phyloP scores from a whole-genome alignment of 2,888 invertebrate species.

The Rhabditoides inermis region DNA sequence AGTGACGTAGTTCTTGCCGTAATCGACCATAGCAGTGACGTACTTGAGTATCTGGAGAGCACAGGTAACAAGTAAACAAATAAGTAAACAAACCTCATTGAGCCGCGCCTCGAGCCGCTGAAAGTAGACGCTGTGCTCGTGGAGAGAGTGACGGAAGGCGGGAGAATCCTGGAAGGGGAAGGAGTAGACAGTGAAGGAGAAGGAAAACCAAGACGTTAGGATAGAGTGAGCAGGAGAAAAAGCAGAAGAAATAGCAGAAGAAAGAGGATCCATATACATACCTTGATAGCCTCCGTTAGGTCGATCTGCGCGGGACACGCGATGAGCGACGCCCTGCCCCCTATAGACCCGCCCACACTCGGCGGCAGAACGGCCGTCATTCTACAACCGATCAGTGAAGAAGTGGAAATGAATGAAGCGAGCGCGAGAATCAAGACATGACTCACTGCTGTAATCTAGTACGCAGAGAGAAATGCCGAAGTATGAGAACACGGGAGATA shows the following conservation, averaged over 20 bases:
- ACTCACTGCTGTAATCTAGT: too few relatives aligned
- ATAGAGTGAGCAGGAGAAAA: too few relatives aligned
- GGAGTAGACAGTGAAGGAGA: not conserved
- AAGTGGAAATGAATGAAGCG: not conserved
- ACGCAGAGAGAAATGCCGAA: too few relatives aligned
- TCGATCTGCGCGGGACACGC: constrained; percentile 10
- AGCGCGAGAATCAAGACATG: not conserved
- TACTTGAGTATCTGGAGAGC: constrained; percentile 67
- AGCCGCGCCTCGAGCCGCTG: constrained; percentile 26
- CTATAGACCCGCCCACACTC: not conserved
- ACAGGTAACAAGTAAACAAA: not conserved
- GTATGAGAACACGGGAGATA: too few relatives aligned
- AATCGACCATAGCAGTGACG: constrained; percentile 79
- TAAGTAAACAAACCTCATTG: constrained; percentile 20
- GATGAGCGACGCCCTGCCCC: not conserved
- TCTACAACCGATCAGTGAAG: not conserved
- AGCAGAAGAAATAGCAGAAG: not conserved
- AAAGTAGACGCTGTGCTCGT: constrained; percentile 26
- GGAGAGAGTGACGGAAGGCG: constrained; percentile 19
- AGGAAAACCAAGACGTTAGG: too few relatives aligned
- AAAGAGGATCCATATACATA: not conserved
- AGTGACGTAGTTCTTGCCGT: constrained; percentile 80
- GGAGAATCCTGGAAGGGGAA: constrained; percentile 19
- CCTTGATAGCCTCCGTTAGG: constrained; percentile 35
- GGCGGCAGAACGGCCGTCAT: constrained; percentile 3